A percentile compares a stretch with the other conserved stretches of the same genome.
These are phyloP conservation scores for Linyphia triangularis DNA, from an alignment of 2,888 invertebrate genomes.

Conservation along the genomic window DNA sequence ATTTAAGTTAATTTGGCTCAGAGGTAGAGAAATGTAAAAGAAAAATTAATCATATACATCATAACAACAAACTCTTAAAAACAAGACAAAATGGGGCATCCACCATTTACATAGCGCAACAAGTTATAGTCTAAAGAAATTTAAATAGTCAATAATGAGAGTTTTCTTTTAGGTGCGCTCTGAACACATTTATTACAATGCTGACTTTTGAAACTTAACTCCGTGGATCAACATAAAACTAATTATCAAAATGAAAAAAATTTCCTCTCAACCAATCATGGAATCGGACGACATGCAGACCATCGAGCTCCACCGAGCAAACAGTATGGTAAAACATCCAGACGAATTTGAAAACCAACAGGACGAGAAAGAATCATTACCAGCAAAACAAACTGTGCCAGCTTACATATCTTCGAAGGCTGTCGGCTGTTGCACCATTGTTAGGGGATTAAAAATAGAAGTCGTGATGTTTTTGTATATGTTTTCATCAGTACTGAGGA, in stretches of 20 bases:
- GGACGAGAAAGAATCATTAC: not conserved
- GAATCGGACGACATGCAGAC: constrained; percentile 38
- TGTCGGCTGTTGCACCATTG: not conserved
- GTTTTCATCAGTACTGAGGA: constrained; percentile 49
- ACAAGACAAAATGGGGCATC: too few relatives aligned
- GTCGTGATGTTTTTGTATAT: constrained; percentile 53
- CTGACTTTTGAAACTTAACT: not conserved
- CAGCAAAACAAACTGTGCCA: not conserved
- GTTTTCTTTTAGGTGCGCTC: not conserved
- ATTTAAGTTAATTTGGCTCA: too few relatives aligned
- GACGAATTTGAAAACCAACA: not conserved
- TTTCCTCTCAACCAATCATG: not conserved
- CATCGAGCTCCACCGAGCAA: constrained; percentile 45
- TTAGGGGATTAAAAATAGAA: constrained; percentile 44
- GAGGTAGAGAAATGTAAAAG: too few relatives aligned
- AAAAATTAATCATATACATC: too few relatives aligned
- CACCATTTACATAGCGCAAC: too few relatives aligned
- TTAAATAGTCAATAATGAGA: too few relatives aligned
- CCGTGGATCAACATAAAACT: not conserved
- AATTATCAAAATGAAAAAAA: not conserved
- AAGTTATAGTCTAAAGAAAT: too few relatives aligned
- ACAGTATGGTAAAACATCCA: constrained; percentile 23
- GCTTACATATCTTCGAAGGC: not conserved
- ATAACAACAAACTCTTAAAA: too few relatives aligned
- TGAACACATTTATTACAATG: not conserved